Percentiles rank a stretch among this genome's conserved stretches.
These are phyloP conservation scores for Drosophila yakuba DNA, from an alignment of 1,140 invertebrate species.

Conservation along the genomic window DNA sequence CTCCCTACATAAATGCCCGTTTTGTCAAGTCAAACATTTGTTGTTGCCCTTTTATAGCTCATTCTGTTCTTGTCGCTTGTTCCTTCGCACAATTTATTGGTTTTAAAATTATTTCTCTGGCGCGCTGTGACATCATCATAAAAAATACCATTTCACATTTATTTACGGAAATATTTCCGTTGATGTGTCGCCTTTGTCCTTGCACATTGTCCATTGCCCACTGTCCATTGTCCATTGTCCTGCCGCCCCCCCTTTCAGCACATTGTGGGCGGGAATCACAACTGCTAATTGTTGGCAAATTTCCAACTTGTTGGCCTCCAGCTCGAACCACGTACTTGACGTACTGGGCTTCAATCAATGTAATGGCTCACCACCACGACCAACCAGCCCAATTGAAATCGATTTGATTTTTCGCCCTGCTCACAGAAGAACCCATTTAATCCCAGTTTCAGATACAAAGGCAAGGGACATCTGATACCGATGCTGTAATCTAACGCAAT, in stretches of 20 bases:
- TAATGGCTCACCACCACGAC: slow-evolving; percentile 1
- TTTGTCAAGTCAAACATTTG: slow-evolving; percentile 60
- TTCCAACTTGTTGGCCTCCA: slow-evolving; percentile 13
- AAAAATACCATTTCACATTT: slow-evolving; percentile 41
- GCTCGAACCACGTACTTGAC: not conserved
- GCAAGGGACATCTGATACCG: slow-evolving; percentile 22
- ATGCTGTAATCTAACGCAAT: slow-evolving; percentile 45
- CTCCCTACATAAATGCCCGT: slow-evolving; percentile 60
- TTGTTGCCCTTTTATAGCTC: slow-evolving; percentile 45
- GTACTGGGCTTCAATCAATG: slow-evolving; percentile 24
- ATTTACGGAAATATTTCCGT: slow-evolving; percentile 25
- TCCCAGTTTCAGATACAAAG: slow-evolving; percentile 4
- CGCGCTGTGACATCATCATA: slow-evolving; percentile 63
- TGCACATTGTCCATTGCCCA: not conserved
- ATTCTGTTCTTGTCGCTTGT: slow-evolving; percentile 41
- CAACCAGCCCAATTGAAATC: slow-evolving; percentile 23
- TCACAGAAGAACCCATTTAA: slow-evolving; percentile 20
- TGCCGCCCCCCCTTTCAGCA: not conserved
- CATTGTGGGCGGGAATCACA: not conserved
- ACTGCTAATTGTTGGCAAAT: slow-evolving; percentile 38
- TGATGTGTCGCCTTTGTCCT: slow-evolving; percentile 22
- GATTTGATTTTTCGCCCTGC: slow-evolving; percentile 21
- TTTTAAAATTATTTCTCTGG: slow-evolving; percentile 62
- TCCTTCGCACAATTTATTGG: slow-evolving; percentile 59
- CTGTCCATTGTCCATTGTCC: slow-evolving; percentile 10